Percentiles rank a stretch among this genome's conserved stretches.
phyloP scores from a whole-genome alignment of 2,113 vertebrate species.

The Crotalus horridus region DNA sequence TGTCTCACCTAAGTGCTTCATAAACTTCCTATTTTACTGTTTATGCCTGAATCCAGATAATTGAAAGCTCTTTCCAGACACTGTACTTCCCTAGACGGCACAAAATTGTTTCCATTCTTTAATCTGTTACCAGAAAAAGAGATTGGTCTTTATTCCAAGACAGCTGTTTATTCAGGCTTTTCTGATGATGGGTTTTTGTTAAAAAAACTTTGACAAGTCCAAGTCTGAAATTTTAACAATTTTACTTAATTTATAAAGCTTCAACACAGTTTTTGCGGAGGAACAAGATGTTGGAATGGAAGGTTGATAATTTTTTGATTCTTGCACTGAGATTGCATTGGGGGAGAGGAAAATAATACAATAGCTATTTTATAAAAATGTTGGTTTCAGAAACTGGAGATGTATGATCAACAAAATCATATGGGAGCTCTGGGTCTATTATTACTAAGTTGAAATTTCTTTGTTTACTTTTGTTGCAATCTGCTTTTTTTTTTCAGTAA shows the following conservation, averaged over 20 bases:
- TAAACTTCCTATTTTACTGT: not conserved
- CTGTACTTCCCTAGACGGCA: not conserved
- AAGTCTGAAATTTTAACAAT: not conserved
- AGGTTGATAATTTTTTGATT: not conserved
- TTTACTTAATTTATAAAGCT: not conserved
- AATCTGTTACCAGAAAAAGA: not conserved
- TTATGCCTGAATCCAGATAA: not conserved
- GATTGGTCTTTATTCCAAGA: not conserved
- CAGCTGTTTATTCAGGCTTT: not conserved
- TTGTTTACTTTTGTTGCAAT: not conserved
- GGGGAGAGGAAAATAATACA: not conserved
- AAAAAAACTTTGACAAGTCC: not conserved
- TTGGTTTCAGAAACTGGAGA: not conserved
- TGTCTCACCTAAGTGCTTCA: not conserved
- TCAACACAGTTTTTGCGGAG: not conserved
- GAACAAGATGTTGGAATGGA: not conserved
- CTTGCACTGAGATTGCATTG: not conserved
- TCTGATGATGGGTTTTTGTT: not conserved
- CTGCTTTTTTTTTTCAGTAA: not conserved
- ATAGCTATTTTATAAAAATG: not conserved
- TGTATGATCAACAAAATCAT: not conserved
- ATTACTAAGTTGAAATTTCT: not conserved
- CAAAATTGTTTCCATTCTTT: not conserved
- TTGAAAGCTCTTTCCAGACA: not conserved
- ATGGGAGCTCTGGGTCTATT: not conserved